Base-by-base conservation (phyloP, 2,888 invertebrate genomes). In the Polydesmus complanatus region DNA sequence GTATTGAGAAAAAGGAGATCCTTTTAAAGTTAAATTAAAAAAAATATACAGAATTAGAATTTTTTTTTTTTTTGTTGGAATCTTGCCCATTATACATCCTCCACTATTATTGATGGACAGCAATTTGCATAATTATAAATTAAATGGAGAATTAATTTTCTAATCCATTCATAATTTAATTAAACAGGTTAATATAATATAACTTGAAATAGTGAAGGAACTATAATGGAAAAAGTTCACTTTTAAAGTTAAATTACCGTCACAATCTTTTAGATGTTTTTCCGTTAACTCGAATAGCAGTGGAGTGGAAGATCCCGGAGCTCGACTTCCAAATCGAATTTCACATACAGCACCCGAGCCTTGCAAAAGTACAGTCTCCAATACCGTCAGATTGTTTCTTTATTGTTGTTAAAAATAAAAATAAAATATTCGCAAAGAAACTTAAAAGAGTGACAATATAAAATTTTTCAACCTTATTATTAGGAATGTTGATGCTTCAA, bases 321-420 rank as follows among this genome's bases (percentile, higher is more conserved):
- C 83, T n/a, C 87, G 82, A 69, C 89, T 92, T 23, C 85, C 92
- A 69, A 95, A 85, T 69, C 87, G 86, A 73, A 97, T 85, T 72
- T 87, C 84, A 2, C 94, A 91, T 66, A 82, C 77, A 1, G 88
- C 91, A 19, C 94, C 92, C 70, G 85, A 83, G 0, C 91, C 95
- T 61, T 81, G 82, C 64, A 97, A 74, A 70, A 85, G 82, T 26
- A 94, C 78, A 1, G 85, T 83, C 74, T 97, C 96, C 70, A 95
- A 74, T 48, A 92, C 83, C 0, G 96, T 97, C 70, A 97, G 77
- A 74, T 97, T 97, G 74, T 96, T 97, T 68, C 95, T 85, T 73
- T 48, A 37, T 37, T 8, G 37, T 14, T 37, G 5, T 37, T 5
- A 8, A 37, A 8, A 37, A 5, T 37, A 37, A 37, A 37, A 37